Evolutionary conservation across 2,797 vertebrate species (phyloP).

Genomic region (Aphelocoma californica): DNA sequence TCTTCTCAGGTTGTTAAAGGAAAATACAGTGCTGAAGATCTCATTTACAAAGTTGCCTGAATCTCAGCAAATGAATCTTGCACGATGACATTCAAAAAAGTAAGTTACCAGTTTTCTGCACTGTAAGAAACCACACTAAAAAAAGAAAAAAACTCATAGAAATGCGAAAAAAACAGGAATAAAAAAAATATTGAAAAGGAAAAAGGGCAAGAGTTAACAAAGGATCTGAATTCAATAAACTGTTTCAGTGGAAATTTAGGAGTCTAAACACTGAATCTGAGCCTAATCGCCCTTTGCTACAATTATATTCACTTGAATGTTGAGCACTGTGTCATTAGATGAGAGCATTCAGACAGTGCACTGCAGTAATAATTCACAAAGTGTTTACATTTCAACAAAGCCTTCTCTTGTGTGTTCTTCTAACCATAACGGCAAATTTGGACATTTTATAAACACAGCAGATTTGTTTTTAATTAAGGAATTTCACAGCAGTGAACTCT

Average conservation of each 20-base stretch:
- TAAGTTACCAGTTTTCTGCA: not conserved
- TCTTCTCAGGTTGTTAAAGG: not conserved
- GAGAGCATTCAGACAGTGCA: not conserved
- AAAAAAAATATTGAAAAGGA: not conserved
- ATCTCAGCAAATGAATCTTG: not conserved
- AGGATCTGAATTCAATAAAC: not conserved
- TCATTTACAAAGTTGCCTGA: not conserved
- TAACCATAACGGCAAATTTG: conserved; percentile 50
- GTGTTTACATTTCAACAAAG: conserved; percentile 64
- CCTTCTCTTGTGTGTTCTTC: conserved; percentile 31
- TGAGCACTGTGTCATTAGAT: conserved; percentile 20
- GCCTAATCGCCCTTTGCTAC: not conserved
- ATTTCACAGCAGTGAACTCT: conserved; percentile 46
- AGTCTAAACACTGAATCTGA: conserved; percentile 8
- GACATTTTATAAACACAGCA: conserved; percentile 58
- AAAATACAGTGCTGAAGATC: not conserved
- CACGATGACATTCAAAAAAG: not conserved
- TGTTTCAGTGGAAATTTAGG: conserved; percentile 7
- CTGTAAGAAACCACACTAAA: not conserved
- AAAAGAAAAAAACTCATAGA: not conserved
- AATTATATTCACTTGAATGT: conserved; percentile 30
- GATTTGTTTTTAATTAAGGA: conserved; percentile 65
- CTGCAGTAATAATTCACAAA: conserved; percentile 59
- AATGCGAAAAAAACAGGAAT: not conserved
- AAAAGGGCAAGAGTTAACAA: not conserved